Evolutionary conservation across 2,888 invertebrate species (phyloP).

Genomic region (Trilocha varians): DNA sequence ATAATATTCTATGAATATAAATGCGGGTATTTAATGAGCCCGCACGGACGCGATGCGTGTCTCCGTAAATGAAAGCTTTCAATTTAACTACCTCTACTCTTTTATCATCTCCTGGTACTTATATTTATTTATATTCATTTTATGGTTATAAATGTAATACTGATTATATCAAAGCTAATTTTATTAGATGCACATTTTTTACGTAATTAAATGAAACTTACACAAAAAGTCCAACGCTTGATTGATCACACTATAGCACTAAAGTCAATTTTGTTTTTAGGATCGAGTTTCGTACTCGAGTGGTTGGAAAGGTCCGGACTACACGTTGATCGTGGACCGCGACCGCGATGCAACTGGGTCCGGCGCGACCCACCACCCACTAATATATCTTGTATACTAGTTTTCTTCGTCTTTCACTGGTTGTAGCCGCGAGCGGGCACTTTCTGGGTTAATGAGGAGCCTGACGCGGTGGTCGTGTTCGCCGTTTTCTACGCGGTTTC

Average conservation of each 20-base stretch:
- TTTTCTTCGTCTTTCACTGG: slow-evolving; percentile 69
- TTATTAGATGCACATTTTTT: too few relatives aligned
- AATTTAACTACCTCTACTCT: slow-evolving; percentile 3
- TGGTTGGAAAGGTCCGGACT: slow-evolving; percentile 18
- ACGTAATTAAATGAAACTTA: neutral
- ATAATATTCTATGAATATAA: slow-evolving; percentile 22
- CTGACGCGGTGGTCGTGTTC: slow-evolving; percentile 38
- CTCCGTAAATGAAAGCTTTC: slow-evolving; percentile 8
- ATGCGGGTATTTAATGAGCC: slow-evolving; percentile 17
- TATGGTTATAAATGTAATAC: neutral
- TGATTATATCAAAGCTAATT: too few relatives aligned
- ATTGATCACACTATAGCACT: slow-evolving; percentile 1
- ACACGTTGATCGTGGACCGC: slow-evolving; percentile 32
- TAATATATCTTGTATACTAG: slow-evolving; percentile 68
- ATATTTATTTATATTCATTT: neutral
- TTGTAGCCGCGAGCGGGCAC: slow-evolving; percentile 37
- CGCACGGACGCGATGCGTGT: slow-evolving; percentile 11
- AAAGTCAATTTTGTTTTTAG: neutral
- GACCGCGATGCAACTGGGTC: slow-evolving; percentile 38
- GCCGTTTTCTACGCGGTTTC: slow-evolving; percentile 66
- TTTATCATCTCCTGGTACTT: slow-evolving; percentile 2
- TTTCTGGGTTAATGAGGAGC: slow-evolving; percentile 71
- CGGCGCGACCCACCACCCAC: slow-evolving; percentile 26
- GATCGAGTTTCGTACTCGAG: slow-evolving; percentile 4
- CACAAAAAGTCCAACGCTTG: neutral